Evolutionary conservation across 1,140 invertebrate genomes (phyloP).

Genomic region (Globodera ellingtonae): DNA sequence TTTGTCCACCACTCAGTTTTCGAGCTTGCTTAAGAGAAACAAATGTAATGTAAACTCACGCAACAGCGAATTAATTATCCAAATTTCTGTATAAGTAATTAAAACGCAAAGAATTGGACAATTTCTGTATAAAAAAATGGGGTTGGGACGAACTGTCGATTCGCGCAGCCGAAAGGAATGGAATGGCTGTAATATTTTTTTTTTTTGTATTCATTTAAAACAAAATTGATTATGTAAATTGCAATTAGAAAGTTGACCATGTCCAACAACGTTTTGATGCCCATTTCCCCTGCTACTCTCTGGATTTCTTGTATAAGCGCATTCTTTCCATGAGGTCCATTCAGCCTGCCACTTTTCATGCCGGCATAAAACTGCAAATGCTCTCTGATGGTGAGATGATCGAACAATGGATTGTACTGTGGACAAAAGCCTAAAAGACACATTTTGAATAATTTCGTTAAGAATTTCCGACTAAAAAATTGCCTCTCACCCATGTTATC

Average conservation of each 20-base stretch:
- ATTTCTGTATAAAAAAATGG: too few relatives aligned
- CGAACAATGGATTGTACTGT: constrained; percentile 90
- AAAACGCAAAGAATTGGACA: too few relatives aligned
- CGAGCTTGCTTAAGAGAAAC: constrained; percentile 41
- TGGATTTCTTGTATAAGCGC: constrained; percentile 31
- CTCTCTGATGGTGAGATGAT: constrained; percentile 82
- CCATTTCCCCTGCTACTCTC: neutral
- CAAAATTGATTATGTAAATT: too few relatives aligned
- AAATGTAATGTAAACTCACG: neutral
- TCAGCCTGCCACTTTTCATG: constrained; percentile 54
- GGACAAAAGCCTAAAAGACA: constrained; percentile 76
- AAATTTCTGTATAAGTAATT: too few relatives aligned
- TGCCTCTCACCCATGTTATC: constrained; percentile 14
- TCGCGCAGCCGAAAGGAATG: too few relatives aligned
- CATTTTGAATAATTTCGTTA: too few relatives aligned
- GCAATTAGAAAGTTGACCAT: neutral
- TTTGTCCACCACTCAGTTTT: constrained; percentile 68
- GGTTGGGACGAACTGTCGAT: too few relatives aligned
- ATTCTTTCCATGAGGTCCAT: constrained; percentile 10
- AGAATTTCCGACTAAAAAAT: too few relatives aligned
- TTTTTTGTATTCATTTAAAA: too few relatives aligned
- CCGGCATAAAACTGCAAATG: constrained; percentile 82
- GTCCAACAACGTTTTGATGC: neutral
- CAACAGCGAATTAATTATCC: too few relatives aligned
- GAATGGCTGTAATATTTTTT: too few relatives aligned